A percentile compares a stretch with the other conserved stretches of the same genome.
Conservation (phyloP, 1,140 invertebrate genomes). For the Tachypleus tridentatus region DNA sequence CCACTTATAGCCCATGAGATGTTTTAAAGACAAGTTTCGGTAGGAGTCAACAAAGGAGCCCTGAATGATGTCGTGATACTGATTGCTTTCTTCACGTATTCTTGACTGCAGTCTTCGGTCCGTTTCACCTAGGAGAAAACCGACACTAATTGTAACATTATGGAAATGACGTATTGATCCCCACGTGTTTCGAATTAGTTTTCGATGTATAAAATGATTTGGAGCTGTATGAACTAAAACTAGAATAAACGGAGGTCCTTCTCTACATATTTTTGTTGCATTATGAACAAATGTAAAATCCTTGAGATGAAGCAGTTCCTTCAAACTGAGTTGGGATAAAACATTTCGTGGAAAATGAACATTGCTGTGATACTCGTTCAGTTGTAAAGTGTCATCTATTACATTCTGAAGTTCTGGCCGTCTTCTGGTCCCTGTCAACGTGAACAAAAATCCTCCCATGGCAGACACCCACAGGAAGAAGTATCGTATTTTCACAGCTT, state of each 20-base stretch:
- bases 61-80: conserved; percentile 31
- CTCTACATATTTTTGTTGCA: too few species aligned
- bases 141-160: conserved; percentile 1
- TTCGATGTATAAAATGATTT: conserved; percentile 30
- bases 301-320: too few species aligned
- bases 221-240: conserved; percentile 33
- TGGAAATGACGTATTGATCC: conserved; percentile 22
- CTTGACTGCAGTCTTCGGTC: conserved; percentile 6
- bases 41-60: conserved; percentile 64
- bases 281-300: too few species aligned
- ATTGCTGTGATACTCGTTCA: too few species aligned
- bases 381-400: too few species aligned
- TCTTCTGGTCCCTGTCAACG: too few species aligned
- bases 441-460: too few species aligned
- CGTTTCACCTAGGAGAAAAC: conserved; percentile 27
- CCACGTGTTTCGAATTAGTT: conserved; percentile 31
- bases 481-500: too few species aligned
- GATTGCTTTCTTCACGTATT: conserved; percentile 22
- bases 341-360: too few species aligned
- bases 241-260: conserved; percentile 27
- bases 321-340: too few species aligned
- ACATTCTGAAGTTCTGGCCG: too few species aligned
- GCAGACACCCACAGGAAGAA: too few species aligned
- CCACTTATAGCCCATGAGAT: conserved; percentile 73
- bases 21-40: conserved; percentile 69